These are phyloP conservation scores for Seriola dumerili DNA, from an alignment of 2,113 vertebrate species.

Conservation along the genomic window DNA sequence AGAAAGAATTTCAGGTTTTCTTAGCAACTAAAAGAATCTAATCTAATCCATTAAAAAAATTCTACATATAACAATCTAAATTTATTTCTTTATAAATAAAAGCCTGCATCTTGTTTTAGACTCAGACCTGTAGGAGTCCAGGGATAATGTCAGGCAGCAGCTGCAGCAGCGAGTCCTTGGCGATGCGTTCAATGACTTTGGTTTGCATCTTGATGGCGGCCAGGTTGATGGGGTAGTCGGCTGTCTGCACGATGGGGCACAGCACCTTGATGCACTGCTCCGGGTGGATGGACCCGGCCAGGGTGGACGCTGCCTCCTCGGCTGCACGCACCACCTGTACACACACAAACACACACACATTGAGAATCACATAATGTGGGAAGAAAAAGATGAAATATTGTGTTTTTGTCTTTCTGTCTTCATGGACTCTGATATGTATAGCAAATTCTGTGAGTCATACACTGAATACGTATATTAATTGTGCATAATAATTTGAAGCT, in stretches of 20 bases:
- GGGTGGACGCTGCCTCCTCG: slow-evolving; percentile 94
- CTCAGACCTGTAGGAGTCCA: slow-evolving; percentile 92
- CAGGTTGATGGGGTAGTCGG: slow-evolving; percentile 98
- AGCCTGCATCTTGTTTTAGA: not conserved
- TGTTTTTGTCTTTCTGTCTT: not conserved
- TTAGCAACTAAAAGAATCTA: not conserved
- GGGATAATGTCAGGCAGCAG: slow-evolving; percentile 97
- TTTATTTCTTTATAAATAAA: not conserved
- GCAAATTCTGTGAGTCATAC: too few relatives aligned
- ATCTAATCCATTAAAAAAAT: not conserved
- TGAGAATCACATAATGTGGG: too few relatives aligned
- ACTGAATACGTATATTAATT: too few relatives aligned
- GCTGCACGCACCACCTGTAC: slow-evolving; percentile 95
- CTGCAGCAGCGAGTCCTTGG: slow-evolving; percentile 92
- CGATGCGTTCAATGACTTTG: slow-evolving; percentile 96
- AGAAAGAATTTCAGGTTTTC: not conserved
- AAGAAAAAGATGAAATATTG: not conserved
- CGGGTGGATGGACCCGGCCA: slow-evolving; percentile 95
- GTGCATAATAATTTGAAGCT: too few relatives aligned
- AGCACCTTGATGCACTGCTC: slow-evolving; percentile 99
- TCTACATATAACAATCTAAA: not conserved
- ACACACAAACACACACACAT: rapidly evolving
- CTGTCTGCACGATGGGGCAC: slow-evolving; percentile 98
- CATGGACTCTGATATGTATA: too few relatives aligned
- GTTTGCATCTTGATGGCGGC: slow-evolving; percentile 99